Percentiles rank a stretch among this genome's conserved stretches.
phyloP scores from a whole-genome alignment of 2,797 vertebrate genomes.

The Hippoglossus hippoglossus region DNA sequence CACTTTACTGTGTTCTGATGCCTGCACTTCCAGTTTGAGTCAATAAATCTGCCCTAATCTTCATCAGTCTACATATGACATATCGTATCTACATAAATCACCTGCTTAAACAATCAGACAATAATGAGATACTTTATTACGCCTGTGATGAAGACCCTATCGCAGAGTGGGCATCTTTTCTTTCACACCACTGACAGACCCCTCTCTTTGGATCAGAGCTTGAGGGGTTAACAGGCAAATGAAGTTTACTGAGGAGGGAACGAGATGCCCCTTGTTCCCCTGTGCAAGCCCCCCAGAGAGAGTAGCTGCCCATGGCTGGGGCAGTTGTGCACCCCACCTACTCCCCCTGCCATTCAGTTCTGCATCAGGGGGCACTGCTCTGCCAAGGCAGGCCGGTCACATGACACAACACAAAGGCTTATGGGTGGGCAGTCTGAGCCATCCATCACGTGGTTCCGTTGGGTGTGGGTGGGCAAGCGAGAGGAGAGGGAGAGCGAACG shows the following conservation, averaged over 20 bases:
- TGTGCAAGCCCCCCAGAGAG: constrained; percentile 45
- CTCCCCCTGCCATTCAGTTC: constrained; percentile 77
- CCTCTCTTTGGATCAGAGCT: constrained; percentile 11
- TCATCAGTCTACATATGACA: background rate
- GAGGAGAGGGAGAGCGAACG: constrained; percentile 47
- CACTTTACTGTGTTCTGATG: constrained; percentile 1
- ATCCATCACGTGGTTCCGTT: constrained; percentile 80
- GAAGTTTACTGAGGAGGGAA: constrained; percentile 69
- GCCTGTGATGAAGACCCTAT: background rate
- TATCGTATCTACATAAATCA: background rate
- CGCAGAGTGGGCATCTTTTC: background rate
- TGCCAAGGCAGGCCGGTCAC: constrained; percentile 84
- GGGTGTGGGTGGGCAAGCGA: constrained; percentile 71
- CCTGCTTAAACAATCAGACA: background rate
- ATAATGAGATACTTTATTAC: too few species aligned
- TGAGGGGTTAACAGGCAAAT: constrained; percentile 70
- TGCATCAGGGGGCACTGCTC: constrained; percentile 83
- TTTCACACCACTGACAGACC: background rate
- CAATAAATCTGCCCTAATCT: background rate
- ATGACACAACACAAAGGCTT: constrained; percentile 84
- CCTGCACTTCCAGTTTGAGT: background rate
- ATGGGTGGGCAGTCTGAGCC: constrained; percentile 82
- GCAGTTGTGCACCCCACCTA: constrained; percentile 62
- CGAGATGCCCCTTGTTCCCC: constrained; percentile 66
- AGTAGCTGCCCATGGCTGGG: constrained; percentile 72